Base-by-base conservation (phyloP, 2,797 vertebrate species). In the Muscicapa comitata region DNA sequence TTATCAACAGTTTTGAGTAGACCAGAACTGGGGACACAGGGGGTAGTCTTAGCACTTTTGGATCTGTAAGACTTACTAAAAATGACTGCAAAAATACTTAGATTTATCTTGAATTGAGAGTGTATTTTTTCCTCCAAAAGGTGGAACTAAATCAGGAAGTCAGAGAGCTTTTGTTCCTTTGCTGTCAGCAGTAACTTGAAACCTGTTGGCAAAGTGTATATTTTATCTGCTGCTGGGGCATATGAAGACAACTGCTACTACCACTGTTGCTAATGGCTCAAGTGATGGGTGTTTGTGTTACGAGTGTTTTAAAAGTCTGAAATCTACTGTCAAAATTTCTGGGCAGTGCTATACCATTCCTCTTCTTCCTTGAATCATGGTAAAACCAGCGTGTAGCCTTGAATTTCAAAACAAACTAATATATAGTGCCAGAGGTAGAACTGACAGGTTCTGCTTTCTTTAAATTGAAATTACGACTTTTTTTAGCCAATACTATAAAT, bases 181-280 rank as follows among this genome's bases (percentile, higher is more conserved):
- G 54, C 89, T 92, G 72, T 88, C 75, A 89, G 53, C 75, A 61
- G 24, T 77, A 83, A 86, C 42, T 74, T 87, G 65, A 94, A 94
- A 80, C 72, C 16, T 77, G 33, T 66, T 96, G 95, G 79, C 76
- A 86, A 31, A 93, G 33, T 8, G 7, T 77, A 23, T 86, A 13
- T 88, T 93, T 90, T 79, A 71, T 88, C 63, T 88, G 58, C 45
- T 90, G 57, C 86, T 95, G 65, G 73, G 73, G 58, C 35, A 14
- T 40, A 67, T 26, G 42, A 68, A 93, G 84, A 48, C 47, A 96
- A 24, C 78, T 91, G 48, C 67, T 95, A 74, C 74, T 85, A 25
- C 53, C 78, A 61, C 84, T 92, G 51, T 86, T 82, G 33, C 28
- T 74, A 4, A 75, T 91, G 82, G 94, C 72, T 89, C 42, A 58